phyloP scores from a whole-genome alignment of 2,113 vertebrate genomes.

The Catharus bicknelli region DNA sequence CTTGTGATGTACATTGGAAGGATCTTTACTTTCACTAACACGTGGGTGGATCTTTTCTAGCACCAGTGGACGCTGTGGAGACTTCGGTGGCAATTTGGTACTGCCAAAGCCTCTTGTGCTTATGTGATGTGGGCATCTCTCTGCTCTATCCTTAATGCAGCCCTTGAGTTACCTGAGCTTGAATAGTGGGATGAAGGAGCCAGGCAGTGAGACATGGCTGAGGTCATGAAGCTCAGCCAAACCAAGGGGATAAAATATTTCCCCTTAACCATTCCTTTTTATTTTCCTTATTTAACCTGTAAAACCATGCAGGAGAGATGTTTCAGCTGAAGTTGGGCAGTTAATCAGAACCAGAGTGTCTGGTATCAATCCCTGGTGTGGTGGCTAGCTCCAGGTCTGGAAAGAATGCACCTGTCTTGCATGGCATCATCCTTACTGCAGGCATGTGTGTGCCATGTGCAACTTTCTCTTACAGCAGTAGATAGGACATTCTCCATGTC shows the following conservation, averaged over 20 bases:
- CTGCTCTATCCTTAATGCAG: background rate
- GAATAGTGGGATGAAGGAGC: background rate
- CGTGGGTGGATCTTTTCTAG: background rate
- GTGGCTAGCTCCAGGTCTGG: background rate
- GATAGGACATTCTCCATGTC: background rate
- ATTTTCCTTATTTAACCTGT: accelerated
- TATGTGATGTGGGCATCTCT: accelerated
- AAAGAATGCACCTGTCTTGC: accelerated
- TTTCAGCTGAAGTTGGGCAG: background rate
- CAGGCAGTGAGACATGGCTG: background rate
- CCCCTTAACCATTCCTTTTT: accelerated
- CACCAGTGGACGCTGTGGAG: accelerated
- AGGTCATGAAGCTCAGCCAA: background rate
- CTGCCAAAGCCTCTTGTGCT: background rate
- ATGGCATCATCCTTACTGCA: background rate
- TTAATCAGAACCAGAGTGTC: background rate
- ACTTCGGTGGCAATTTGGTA: background rate
- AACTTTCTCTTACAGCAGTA: background rate
- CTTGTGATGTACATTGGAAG: background rate
- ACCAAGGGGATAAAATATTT: background rate
- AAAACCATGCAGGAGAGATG: background rate
- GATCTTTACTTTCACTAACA: background rate
- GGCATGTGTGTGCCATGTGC: background rate
- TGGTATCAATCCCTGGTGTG: background rate
- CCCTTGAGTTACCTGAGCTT: background rate